Conservation (phyloP, 1,140 invertebrate genomes). For the Dendrolimus kikuchii region DNA sequence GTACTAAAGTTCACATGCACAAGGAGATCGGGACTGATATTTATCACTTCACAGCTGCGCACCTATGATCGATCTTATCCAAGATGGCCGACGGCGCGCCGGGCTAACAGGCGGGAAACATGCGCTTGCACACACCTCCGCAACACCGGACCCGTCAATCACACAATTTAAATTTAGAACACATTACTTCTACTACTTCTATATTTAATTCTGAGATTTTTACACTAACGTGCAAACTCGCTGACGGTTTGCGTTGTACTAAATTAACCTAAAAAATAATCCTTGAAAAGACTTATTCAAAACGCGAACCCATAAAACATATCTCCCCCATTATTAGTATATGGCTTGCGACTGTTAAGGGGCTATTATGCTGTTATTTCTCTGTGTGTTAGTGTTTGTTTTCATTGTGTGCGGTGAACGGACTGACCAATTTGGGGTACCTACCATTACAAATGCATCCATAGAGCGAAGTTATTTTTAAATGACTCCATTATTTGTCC, state of each 20-base stretch:
- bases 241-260: slow-evolving; percentile 52
- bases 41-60: slow-evolving; percentile 65
- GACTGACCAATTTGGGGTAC: slow-evolving; percentile 55
- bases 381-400: slow-evolving; percentile 63
- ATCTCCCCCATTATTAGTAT: slow-evolving; percentile 71
- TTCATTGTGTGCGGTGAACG: slow-evolving; percentile 65
- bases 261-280: slow-evolving; percentile 48
- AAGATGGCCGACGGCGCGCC: slow-evolving; percentile 61
- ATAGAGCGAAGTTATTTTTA: slow-evolving; percentile 37
- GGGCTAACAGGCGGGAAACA: slow-evolving; percentile 44
- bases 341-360: slow-evolving; percentile 63
- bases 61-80: slow-evolving; percentile 68
- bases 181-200: slow-evolving; percentile 8
- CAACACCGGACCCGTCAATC: slow-evolving; percentile 39
- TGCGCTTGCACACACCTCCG: slow-evolving; percentile 44
- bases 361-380: slow-evolving; percentile 64
- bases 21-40: slow-evolving; percentile 26
- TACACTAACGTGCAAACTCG: slow-evolving; percentile 43
- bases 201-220: slow-evolving; percentile 15
- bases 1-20: slow-evolving; percentile 36
- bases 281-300: slow-evolving; percentile 52
- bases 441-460: slow-evolving; percentile 42
- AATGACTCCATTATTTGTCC: slow-evolving; percentile 16
- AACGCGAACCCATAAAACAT: slow-evolving; percentile 68
- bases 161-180: slow-evolving; percentile 23